These are phyloP conservation scores for Camelus dromedarius DNA, from an alignment of 2,113 vertebrate genomes.

Conservation along the genomic window DNA sequence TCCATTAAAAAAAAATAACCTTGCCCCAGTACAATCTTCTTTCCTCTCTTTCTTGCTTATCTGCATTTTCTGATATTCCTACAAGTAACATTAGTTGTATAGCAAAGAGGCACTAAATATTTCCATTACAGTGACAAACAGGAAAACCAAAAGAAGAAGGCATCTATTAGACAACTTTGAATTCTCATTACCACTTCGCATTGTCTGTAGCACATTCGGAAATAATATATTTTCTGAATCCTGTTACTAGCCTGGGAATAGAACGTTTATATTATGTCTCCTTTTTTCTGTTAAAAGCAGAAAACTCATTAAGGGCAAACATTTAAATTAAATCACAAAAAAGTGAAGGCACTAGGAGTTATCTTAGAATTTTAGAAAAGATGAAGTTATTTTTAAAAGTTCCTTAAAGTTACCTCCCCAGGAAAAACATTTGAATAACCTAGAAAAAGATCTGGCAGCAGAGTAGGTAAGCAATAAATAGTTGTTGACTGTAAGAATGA, in stretches of 20 bases:
- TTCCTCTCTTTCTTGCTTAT: neutral
- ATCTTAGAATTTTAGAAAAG: constrained; percentile 14
- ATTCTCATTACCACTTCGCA: neutral
- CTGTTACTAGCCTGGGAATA: neutral
- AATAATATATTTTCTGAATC: neutral
- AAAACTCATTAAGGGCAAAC: neutral
- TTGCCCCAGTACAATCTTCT: neutral
- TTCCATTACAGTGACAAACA: neutral
- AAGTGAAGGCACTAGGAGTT: neutral
- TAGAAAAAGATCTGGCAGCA: neutral
- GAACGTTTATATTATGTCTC: neutral
- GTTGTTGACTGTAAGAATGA: neutral
- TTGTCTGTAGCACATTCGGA: neutral
- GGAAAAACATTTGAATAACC: neutral
- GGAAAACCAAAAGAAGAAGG: neutral
- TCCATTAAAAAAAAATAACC: no score
- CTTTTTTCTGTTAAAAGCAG: neutral
- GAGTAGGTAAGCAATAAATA: neutral
- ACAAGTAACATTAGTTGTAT: neutral
- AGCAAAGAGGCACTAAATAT: neutral
- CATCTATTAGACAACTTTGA: neutral
- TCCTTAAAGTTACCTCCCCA: neutral
- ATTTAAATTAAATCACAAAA: neutral
- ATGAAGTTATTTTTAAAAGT: neutral
- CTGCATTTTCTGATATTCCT: neutral